Evolutionary conservation across 1,140 invertebrate genomes (phyloP).

Genomic region (Drosophila mauritiana): DNA sequence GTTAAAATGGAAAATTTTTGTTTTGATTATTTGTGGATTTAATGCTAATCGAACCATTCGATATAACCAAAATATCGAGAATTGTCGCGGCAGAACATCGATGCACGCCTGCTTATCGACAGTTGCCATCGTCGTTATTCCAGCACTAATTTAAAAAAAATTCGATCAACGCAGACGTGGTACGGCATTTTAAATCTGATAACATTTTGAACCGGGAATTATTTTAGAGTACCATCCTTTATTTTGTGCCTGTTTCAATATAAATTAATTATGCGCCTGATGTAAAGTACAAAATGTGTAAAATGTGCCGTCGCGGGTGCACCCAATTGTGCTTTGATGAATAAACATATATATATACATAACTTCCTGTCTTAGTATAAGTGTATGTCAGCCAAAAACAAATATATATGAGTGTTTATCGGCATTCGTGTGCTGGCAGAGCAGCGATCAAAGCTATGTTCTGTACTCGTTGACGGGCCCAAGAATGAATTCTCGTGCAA

Average conservation of each 20-base stretch:
- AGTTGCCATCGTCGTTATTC: neutral
- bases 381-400: constrained; percentile 31
- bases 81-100: too few relatives aligned
- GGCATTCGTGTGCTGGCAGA: constrained; percentile 5
- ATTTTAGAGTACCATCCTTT: neutral
- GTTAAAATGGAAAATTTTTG: too few relatives aligned
- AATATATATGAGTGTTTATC: constrained; percentile 29
- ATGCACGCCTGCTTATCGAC: too few relatives aligned
- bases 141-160: neutral
- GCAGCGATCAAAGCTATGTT: constrained; percentile 19
- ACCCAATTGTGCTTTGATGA: constrained; percentile 41
- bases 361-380: constrained; percentile 6
- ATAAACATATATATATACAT: constrained; percentile 24
- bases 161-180: constrained; percentile 17
- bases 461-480: constrained; percentile 1
- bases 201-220: constrained; percentile 2
- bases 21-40: too few relatives aligned
- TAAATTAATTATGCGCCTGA: neutral
- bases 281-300: constrained; percentile 9
- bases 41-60: neutral
- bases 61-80: neutral
- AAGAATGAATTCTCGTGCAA: constrained; percentile 11
- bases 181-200: neutral
- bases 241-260: neutral
- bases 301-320: constrained; percentile 6